Evolutionary conservation across 2,888 invertebrate genomes (phyloP).

Genomic region (Lutraria lutraria): DNA sequence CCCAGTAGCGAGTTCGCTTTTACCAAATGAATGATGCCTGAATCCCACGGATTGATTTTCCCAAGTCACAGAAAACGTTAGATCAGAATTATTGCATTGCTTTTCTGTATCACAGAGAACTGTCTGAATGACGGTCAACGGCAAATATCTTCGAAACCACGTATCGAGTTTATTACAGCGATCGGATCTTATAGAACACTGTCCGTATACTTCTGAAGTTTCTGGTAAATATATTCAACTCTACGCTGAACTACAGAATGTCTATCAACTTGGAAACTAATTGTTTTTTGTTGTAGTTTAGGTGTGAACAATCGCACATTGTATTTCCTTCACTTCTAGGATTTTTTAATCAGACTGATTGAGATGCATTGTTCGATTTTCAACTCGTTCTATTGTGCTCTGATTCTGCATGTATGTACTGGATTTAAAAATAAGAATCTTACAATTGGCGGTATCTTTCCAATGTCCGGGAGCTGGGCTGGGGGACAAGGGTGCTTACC

Average conservation of each 20-base stretch:
- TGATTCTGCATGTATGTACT: neutral
- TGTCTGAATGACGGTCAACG: neutral
- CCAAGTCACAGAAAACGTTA: conserved; percentile 3
- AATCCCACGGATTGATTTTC: conserved; percentile 44
- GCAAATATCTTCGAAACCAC: conserved; percentile 7
- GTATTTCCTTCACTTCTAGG: neutral
- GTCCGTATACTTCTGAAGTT: neutral
- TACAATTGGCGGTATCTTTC: conserved; percentile 95
- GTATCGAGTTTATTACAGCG: conserved; percentile 14
- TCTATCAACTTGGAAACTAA: neutral
- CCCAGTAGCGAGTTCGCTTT: neutral
- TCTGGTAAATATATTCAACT: neutral
- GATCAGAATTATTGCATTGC: conserved; percentile 6
- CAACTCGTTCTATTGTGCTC: neutral
- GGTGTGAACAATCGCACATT: neutral
- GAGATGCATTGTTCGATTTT: neutral
- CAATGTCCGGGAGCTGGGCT: conserved; percentile 99
- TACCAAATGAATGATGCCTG: conserved; percentile 34
- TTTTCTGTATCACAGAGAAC: neutral
- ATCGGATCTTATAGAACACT: neutral
- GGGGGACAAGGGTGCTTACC: conserved; percentile 99
- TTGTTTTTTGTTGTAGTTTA: neutral
- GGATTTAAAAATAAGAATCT: conserved; percentile 78
- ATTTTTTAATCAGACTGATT: neutral
- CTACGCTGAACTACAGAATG: neutral